A percentile compares a stretch with the other conserved stretches of the same genome.
Evolutionary conservation across 2,888 invertebrate genomes (phyloP).

Genomic region (Gibbula magus): DNA sequence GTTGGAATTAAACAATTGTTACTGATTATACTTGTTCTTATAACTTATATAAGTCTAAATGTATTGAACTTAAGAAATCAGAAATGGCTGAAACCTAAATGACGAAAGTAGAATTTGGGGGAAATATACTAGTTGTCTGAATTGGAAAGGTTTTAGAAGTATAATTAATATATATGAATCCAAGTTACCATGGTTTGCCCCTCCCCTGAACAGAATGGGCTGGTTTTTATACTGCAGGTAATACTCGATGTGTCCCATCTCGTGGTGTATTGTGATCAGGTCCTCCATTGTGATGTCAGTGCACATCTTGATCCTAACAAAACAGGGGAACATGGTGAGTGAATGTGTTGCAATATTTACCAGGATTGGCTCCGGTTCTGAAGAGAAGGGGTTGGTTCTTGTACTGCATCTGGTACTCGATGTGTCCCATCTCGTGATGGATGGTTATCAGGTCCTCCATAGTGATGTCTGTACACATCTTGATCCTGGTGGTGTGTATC

Average conservation of each 20-base stretch:
- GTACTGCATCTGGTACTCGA: constrained; percentile 72
- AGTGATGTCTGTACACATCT: constrained; percentile 72
- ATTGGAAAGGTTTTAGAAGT: too few relatives aligned
- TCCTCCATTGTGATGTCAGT: constrained; percentile 66
- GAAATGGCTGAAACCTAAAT: too few relatives aligned
- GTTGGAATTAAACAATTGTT: too few relatives aligned
- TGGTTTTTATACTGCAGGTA: constrained; percentile 70
- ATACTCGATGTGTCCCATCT: constrained; percentile 74
- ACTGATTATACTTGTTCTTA: too few relatives aligned
- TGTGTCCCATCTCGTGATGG: constrained; percentile 75
- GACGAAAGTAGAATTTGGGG: too few relatives aligned
- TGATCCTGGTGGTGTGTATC: constrained; percentile 58
- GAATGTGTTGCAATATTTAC: constrained; percentile 27
- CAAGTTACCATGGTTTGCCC: constrained; percentile 85
- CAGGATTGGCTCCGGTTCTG: constrained; percentile 79
- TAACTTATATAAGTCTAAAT: too few relatives aligned
- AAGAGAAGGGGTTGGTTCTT: constrained; percentile 77
- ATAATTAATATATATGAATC: background rate
- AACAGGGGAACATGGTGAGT: background rate
- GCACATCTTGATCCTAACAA: constrained; percentile 71
- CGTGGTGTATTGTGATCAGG: constrained; percentile 71
- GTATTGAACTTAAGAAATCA: too few relatives aligned
- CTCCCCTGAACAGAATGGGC: constrained; percentile 81
- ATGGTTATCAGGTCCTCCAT: constrained; percentile 68
- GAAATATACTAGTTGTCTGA: too few relatives aligned